A percentile compares a stretch with the other conserved stretches of the same genome.
Evolutionary conservation across 1,140 invertebrate species (phyloP).

Genomic region (Acromyrmex charruanus): DNA sequence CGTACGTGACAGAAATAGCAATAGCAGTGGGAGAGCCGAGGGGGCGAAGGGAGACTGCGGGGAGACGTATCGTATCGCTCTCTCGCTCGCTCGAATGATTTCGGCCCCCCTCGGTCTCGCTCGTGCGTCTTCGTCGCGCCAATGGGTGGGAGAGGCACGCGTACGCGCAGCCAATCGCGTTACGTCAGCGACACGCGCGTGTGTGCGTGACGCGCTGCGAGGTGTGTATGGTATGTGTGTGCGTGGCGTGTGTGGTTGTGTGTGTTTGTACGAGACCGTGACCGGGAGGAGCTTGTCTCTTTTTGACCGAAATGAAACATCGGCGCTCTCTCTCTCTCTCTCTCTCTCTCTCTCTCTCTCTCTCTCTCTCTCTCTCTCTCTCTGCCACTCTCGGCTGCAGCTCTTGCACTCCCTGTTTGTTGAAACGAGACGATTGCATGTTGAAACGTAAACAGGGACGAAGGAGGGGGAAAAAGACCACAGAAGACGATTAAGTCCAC

Average conservation of each 20-base stretch:
- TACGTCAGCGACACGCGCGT: slow-evolving; percentile 12
- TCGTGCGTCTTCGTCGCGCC: background rate
- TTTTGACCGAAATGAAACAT: background rate
- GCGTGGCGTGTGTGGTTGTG: background rate
- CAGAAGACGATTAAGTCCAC: too few species aligned
- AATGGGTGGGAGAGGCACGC: background rate
- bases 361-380: background rate
- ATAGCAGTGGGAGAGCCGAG: background rate
- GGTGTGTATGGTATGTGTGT: too few species aligned
- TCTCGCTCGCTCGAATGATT: slow-evolving; percentile 11
- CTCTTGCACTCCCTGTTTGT: background rate
- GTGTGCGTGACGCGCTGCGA: background rate
- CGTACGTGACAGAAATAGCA: slow-evolving; percentile 77
- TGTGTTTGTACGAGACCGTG: background rate
- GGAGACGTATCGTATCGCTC: slow-evolving; percentile 14
- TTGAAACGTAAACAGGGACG: background rate
- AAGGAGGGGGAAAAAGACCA: background rate
- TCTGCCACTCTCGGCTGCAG: background rate
- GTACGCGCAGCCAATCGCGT: slow-evolving; percentile 54
- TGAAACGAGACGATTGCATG: background rate
- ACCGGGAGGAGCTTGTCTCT: background rate
- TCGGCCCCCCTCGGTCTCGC: slow-evolving; percentile 2
- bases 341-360: background rate
- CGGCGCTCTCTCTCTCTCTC: background rate
- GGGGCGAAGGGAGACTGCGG: slow-evolving; percentile 26